These are phyloP conservation scores for Spisula subtruncata DNA, from an alignment of 2,888 invertebrate species.

Conservation along the genomic window DNA sequence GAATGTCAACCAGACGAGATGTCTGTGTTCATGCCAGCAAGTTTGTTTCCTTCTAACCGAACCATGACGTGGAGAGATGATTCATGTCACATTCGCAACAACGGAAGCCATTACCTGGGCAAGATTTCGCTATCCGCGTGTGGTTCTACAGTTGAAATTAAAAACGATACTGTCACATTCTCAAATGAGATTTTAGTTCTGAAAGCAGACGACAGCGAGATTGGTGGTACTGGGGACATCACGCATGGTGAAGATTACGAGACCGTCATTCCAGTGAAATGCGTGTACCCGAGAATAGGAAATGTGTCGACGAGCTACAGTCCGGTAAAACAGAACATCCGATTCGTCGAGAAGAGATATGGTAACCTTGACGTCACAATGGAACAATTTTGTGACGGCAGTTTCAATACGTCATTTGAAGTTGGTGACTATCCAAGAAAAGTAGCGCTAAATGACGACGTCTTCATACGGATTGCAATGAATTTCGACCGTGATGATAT, in stretches of 20 bases:
- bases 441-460: slow-evolving; percentile 66
- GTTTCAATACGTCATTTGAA: slow-evolving; percentile 51
- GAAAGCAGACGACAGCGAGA: slow-evolving; percentile 32
- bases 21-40: slow-evolving; percentile 59
- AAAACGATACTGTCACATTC: slow-evolving; percentile 65
- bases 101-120: slow-evolving; percentile 68
- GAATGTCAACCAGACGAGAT: slow-evolving; percentile 64
- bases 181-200: slow-evolving; percentile 70
- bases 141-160: slow-evolving; percentile 69
- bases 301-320: slow-evolving; percentile 60
- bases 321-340: slow-evolving; percentile 67
- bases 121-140: slow-evolving; percentile 60
- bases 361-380: slow-evolving; percentile 69
- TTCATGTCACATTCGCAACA: slow-evolving; percentile 54
- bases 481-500: slow-evolving; percentile 51
- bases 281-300: slow-evolving; percentile 68
- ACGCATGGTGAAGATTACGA: slow-evolving; percentile 68
- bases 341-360: slow-evolving; percentile 70
- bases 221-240: slow-evolving; percentile 28
- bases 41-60: slow-evolving; percentile 49
- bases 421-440: slow-evolving; percentile 50
- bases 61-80: slow-evolving; percentile 71
- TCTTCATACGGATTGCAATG: slow-evolving; percentile 64
- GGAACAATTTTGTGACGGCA: slow-evolving; percentile 61
- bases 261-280: slow-evolving; percentile 71